Evolutionary conservation across 2,888 invertebrate species (phyloP).

Genomic region (Tetropium fuscum): DNA sequence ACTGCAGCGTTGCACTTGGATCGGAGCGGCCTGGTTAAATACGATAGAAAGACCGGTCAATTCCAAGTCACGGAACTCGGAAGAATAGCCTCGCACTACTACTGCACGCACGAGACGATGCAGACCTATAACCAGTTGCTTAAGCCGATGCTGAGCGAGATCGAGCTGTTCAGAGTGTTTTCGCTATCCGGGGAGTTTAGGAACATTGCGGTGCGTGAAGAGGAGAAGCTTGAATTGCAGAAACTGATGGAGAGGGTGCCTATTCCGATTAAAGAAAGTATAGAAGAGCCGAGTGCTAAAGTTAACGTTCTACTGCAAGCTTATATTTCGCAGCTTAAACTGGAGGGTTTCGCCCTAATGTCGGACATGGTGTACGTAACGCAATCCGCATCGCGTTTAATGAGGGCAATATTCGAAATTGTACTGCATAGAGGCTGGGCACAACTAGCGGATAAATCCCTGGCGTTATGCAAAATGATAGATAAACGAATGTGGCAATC

Average conservation of each 20-base stretch:
- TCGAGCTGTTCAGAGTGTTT: slow-evolving; percentile 98
- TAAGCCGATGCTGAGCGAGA: slow-evolving; percentile 97
- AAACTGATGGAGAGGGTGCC: slow-evolving; percentile 96
- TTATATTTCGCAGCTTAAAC: slow-evolving; percentile 97
- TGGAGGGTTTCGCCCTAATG: slow-evolving; percentile 99
- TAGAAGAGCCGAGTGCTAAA: slow-evolving; percentile 98
- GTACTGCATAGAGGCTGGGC: slow-evolving; percentile 94
- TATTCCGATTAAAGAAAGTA: slow-evolving; percentile 98
- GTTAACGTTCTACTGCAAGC: slow-evolving; percentile 96
- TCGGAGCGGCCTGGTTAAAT: slow-evolving; percentile 94
- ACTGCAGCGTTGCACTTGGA: slow-evolving; percentile 93
- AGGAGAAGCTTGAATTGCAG: slow-evolving; percentile 96
- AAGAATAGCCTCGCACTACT: slow-evolving; percentile 98
- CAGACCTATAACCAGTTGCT: slow-evolving; percentile 95
- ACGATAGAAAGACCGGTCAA: slow-evolving; percentile 93
- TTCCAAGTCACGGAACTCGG: slow-evolving; percentile 89
- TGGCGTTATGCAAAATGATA: slow-evolving; percentile 98
- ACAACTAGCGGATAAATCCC: slow-evolving; percentile 94
- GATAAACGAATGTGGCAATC: slow-evolving; percentile 99
- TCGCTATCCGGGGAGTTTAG: slow-evolving; percentile 97
- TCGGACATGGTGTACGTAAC: slow-evolving; percentile 99
- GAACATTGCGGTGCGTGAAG: slow-evolving; percentile 92
- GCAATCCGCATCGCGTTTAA: slow-evolving; percentile 94
- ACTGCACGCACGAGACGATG: slow-evolving; percentile 98
- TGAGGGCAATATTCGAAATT: slow-evolving; percentile 98